Conservation (phyloP, 2,888 invertebrate genomes). For the Bedellia somnulentella region DNA sequence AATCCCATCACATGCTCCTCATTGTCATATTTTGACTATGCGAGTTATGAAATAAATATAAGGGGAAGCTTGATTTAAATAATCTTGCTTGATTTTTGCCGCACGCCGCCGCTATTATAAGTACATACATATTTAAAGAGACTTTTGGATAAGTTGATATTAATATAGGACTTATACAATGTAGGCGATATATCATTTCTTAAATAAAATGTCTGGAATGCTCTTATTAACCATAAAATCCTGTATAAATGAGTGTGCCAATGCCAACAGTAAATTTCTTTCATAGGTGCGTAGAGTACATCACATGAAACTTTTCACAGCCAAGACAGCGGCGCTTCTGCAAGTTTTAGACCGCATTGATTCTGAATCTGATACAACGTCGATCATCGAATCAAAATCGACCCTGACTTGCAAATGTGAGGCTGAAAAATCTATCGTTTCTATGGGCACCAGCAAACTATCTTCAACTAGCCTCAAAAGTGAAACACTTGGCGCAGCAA, state of each 20-base stretch:
- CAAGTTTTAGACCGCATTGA: slow-evolving; percentile 17
- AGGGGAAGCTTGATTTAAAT: too few species aligned
- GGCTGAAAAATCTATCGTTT: too few species aligned
- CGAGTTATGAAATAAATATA: too few species aligned
- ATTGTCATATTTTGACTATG: too few species aligned
- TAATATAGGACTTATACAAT: not conserved
- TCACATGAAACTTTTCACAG: slow-evolving; percentile 39
- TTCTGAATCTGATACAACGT: slow-evolving; percentile 27
- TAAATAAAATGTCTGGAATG: not conserved
- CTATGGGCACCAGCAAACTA: too few species aligned
- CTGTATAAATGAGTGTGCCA: slow-evolving; percentile 6
- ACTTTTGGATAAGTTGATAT: not conserved
- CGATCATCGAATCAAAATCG: slow-evolving; percentile 28
- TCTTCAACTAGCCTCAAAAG: too few species aligned
- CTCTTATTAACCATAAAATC: not conserved
- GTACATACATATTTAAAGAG: too few species aligned
- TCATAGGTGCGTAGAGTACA: slow-evolving; percentile 46
- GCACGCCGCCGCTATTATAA: too few species aligned
- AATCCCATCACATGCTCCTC: too few species aligned
- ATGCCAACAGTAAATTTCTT: too few species aligned
- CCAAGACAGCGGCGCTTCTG: slow-evolving; percentile 29
- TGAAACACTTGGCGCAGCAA: slow-evolving; percentile 25
- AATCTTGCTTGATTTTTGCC: too few species aligned
- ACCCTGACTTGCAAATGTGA: slow-evolving; percentile 19
- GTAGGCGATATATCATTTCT: too few species aligned